These are phyloP conservation scores for Chelmon rostratus DNA, from an alignment of 2,797 vertebrate genomes.

Conservation along the genomic window DNA sequence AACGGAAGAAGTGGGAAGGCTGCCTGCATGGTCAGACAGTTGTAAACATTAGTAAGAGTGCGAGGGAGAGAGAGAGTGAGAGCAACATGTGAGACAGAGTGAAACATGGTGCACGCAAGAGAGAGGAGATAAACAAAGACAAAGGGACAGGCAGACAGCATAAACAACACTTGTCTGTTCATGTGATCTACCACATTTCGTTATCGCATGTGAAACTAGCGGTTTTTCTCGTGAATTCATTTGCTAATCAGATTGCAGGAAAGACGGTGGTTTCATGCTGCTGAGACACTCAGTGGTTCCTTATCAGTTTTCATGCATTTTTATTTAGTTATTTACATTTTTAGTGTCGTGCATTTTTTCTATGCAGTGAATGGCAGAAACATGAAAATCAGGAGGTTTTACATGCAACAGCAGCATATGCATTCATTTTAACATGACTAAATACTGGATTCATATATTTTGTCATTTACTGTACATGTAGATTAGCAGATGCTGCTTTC, in stretches of 20 bases:
- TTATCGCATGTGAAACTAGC: not conserved
- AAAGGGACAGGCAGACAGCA: not conserved
- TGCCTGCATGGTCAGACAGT: slow-evolving; percentile 7
- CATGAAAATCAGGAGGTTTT: not conserved
- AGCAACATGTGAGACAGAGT: not conserved
- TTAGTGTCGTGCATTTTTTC: not conserved
- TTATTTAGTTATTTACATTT: not conserved
- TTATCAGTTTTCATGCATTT: not conserved
- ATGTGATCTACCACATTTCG: slow-evolving; percentile 30
- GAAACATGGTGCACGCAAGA: not conserved
- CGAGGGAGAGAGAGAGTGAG: not conserved
- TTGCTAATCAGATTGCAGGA: slow-evolving; percentile 23
- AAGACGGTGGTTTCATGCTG: slow-evolving; percentile 18
- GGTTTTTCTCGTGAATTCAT: slow-evolving; percentile 15
- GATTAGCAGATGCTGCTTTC: not conserved
- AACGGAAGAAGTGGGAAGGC: slow-evolving; percentile 56
- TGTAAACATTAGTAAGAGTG: slow-evolving; percentile 24
- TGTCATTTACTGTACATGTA: not conserved
- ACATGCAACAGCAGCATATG: not conserved
- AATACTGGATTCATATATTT: not conserved
- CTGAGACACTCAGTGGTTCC: not conserved
- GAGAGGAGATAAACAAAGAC: slow-evolving; percentile 6
- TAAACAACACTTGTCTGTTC: slow-evolving; percentile 39
- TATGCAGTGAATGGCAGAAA: not conserved
- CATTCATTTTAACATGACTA: not conserved